These are phyloP conservation scores for Lochmaea crataegi DNA, from an alignment of 2,888 invertebrate species.

Conservation along the genomic window DNA sequence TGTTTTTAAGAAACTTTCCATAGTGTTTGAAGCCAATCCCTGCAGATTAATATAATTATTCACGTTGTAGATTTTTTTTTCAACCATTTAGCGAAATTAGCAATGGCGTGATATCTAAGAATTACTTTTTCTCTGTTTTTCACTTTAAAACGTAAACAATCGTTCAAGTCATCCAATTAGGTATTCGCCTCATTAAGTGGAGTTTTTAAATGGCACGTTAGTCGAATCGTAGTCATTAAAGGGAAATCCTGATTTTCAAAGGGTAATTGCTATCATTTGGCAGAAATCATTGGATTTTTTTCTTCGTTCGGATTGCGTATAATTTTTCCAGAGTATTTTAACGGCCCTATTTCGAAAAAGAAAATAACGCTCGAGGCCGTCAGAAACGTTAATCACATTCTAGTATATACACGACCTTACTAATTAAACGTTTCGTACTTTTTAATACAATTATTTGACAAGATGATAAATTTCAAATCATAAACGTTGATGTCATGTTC, in stretches of 20 bases:
- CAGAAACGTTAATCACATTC: neutral
- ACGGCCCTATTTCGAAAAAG: neutral
- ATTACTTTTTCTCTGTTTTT: constrained; percentile 22
- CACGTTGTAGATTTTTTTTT: neutral
- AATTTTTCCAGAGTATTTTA: constrained; percentile 22
- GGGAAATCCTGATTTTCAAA: constrained; percentile 33
- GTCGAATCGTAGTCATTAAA: constrained; percentile 27
- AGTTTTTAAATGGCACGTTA: constrained; percentile 28
- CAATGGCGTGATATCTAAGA: constrained; percentile 4
- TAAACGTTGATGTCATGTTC: too few species aligned
- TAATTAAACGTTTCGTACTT: too few species aligned
- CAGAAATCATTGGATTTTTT: constrained; percentile 26
- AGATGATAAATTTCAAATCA: too few species aligned
- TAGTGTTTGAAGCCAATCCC: too few species aligned
- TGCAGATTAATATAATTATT: too few species aligned
- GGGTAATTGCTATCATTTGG: constrained; percentile 33
- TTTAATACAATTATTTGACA: too few species aligned
- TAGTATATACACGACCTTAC: too few species aligned
- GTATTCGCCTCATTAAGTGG: constrained; percentile 32
- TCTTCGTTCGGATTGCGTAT: constrained; percentile 17
- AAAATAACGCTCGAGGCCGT: constrained; percentile 3
- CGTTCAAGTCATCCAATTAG: constrained; percentile 26
- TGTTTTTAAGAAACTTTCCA: too few species aligned
- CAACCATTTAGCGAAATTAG: neutral
- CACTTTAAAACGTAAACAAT: constrained; percentile 32